These are phyloP conservation scores for Synanthedon vespiformis DNA, from an alignment of 2,888 invertebrate species.

Conservation along the genomic window DNA sequence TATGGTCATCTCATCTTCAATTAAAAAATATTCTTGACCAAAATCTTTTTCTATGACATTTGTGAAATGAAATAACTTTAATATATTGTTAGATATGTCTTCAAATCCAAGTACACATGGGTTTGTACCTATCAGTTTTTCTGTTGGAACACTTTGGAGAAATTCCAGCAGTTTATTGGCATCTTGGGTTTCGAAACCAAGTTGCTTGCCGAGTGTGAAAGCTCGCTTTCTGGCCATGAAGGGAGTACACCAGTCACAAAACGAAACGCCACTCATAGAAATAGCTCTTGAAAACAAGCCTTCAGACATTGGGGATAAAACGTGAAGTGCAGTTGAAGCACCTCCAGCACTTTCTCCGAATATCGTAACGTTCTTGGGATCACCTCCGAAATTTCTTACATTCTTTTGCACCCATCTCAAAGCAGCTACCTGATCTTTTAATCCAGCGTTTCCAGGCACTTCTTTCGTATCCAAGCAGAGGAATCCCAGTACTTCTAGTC, in stretches of 20 bases:
- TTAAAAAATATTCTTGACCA: constrained; percentile 27
- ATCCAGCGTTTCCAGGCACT: constrained; percentile 37
- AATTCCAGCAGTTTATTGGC: constrained; percentile 26
- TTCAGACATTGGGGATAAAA: constrained; percentile 30
- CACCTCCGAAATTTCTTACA: constrained; percentile 29
- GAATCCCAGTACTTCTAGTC: constrained; percentile 35
- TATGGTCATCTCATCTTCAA: constrained; percentile 15
- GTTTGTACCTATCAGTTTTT: constrained; percentile 19
- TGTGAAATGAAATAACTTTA: constrained; percentile 28
- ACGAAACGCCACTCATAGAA: constrained; percentile 26
- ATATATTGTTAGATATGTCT: constrained; percentile 13
- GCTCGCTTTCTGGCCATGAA: constrained; percentile 25
- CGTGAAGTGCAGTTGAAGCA: constrained; percentile 19
- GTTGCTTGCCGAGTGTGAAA: constrained; percentile 25
- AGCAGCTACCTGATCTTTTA: constrained; percentile 40
- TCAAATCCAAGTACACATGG: constrained; percentile 25
- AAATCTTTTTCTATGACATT: constrained; percentile 39
- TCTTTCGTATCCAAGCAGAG: constrained; percentile 31
- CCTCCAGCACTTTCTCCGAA: constrained; percentile 37
- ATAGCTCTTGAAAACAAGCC: constrained; percentile 28
- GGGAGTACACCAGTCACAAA: constrained; percentile 27
- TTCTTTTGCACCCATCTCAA: constrained; percentile 33
- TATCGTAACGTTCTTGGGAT: constrained; percentile 28
- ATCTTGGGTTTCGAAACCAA: constrained; percentile 28
- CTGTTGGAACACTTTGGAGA: constrained; percentile 24